phyloP scores from a whole-genome alignment of 2,888 invertebrate species.

The Epinotia demarniana region DNA sequence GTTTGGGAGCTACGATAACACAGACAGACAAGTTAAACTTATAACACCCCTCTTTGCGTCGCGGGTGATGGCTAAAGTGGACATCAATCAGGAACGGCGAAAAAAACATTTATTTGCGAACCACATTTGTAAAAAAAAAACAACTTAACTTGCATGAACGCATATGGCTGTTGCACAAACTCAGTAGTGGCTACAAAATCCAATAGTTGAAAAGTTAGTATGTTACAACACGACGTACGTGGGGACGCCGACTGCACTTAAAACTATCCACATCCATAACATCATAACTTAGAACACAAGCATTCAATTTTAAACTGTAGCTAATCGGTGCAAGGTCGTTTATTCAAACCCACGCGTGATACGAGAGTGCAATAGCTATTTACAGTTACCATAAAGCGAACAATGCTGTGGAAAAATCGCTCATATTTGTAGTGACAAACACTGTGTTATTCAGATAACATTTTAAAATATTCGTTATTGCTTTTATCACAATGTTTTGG shows the following conservation, averaged over 20 bases:
- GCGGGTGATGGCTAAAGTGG: no score
- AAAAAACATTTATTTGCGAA: neutral
- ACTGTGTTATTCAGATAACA: constrained; percentile 16
- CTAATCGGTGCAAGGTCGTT: neutral
- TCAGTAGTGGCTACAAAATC: constrained; percentile 16
- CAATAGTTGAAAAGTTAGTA: constrained; percentile 31
- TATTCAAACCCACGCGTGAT: neutral
- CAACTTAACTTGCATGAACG: neutral
- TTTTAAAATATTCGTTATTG: constrained; percentile 21
- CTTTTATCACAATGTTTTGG: constrained; percentile 23
- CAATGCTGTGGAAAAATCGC: constrained; percentile 22
- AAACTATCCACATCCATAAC: neutral
- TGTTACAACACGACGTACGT: constrained; percentile 24
- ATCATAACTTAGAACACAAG: neutral
- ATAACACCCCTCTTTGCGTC: no score
- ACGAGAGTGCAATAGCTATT: constrained; percentile 1
- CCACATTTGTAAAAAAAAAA: neutral
- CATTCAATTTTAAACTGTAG: neutral
- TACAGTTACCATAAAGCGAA: constrained; percentile 25
- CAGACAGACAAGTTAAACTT: no score
- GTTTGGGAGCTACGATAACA: no score
- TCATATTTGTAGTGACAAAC: constrained; percentile 28
- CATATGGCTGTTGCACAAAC: constrained; percentile 6
- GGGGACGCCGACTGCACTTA: constrained; percentile 14
- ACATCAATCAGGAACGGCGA: no score